Percentiles rank a stretch among this genome's conserved stretches.
Conservation (phyloP, 1,140 invertebrate genomes). For the Drosophila auraria region DNA sequence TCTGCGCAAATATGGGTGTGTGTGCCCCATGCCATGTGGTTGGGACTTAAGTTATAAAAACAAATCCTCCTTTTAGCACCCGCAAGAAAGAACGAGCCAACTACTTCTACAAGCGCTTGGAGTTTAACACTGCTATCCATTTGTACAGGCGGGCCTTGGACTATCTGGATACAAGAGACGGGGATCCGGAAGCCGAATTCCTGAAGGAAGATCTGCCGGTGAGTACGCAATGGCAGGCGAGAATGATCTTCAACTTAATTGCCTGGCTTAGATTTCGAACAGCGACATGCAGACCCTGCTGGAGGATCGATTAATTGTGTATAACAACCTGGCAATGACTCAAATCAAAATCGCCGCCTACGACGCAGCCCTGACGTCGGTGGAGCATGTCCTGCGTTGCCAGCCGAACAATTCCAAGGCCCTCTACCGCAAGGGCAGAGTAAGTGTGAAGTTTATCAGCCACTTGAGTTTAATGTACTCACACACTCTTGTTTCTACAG, state of each 20-base stretch:
- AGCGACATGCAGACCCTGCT: constrained; percentile 88
- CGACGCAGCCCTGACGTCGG: constrained; percentile 92
- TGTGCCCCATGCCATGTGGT: background rate
- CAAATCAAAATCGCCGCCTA: constrained; percentile 94
- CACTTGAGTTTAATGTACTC: background rate
- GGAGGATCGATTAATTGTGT: constrained; percentile 92
- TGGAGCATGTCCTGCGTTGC: constrained; percentile 92
- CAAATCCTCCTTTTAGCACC: constrained; percentile 86
- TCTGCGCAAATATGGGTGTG: constrained; percentile 89
- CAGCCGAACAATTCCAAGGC: constrained; percentile 96
- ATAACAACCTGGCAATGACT: constrained; percentile 95
- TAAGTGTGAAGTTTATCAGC: constrained; percentile 42
- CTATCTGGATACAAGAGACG: constrained; percentile 90
- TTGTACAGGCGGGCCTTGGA: constrained; percentile 94
- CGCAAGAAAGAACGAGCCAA: constrained; percentile 94
- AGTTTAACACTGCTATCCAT: constrained; percentile 92
- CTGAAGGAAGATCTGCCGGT: constrained; percentile 80
- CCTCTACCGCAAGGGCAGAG: constrained; percentile 93
- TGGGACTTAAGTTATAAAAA: background rate
- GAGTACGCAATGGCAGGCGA: background rate
- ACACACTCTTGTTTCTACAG: constrained; percentile 75
- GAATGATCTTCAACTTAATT: background rate
- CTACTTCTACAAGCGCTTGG: constrained; percentile 93
- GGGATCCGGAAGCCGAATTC: constrained; percentile 84
- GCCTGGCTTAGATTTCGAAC: constrained; percentile 84